Evolutionary conservation across 35 echinoderm and acorn worm genomes (phyloP).

Genomic region (Lytechinus variegatus): DNA sequence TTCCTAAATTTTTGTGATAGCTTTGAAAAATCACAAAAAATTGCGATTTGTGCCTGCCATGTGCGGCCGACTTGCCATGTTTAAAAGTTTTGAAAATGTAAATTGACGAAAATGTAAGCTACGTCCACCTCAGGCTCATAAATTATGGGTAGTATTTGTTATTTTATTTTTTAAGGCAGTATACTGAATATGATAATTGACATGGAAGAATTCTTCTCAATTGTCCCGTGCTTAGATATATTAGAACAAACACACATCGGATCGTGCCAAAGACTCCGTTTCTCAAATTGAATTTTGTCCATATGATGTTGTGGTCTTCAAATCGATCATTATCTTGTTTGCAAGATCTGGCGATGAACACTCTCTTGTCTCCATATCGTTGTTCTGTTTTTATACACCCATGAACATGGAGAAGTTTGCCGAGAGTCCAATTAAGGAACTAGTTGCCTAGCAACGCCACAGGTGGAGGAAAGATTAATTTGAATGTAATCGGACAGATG

Average conservation of each 20-base stretch:
- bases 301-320: not conserved
- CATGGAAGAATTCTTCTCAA: too few relatives aligned
- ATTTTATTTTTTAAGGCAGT: too few relatives aligned
- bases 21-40: too few relatives aligned
- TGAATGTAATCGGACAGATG: not conserved
- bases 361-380: not conserved
- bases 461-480: not conserved
- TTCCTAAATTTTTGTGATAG: too few relatives aligned
- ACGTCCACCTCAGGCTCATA: not conserved
- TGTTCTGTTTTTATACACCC: not conserved
- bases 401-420: not conserved
- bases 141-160: not conserved
- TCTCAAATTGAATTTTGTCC: not conserved
- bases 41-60: too few relatives aligned
- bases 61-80: too few relatives aligned
- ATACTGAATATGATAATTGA: too few relatives aligned
- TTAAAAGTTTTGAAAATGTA: too few relatives aligned
- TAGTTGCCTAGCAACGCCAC: not conserved
- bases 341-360: not conserved
- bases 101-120: not conserved
- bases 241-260: not conserved
- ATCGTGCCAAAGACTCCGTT: not conserved
- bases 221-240: not conserved
- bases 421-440: not conserved
- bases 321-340: not conserved